These are phyloP conservation scores for Phoenicopterus ruber DNA, from an alignment of 2,113 vertebrate species.

Conservation along the genomic window DNA sequence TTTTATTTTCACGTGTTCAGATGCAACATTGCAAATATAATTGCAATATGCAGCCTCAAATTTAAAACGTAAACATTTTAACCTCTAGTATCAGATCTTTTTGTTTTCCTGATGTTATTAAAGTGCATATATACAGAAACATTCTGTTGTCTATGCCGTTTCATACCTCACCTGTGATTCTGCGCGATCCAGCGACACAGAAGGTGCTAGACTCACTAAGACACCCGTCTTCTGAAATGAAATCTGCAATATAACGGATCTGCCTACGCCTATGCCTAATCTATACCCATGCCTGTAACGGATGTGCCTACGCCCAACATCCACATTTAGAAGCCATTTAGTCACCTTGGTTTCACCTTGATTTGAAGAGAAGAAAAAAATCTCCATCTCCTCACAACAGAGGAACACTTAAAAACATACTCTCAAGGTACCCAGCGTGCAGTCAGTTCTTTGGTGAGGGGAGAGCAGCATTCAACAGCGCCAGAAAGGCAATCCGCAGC, in stretches of 20 bases:
- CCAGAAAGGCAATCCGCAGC: not conserved
- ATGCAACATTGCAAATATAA: not conserved
- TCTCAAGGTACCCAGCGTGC: rapidly evolving
- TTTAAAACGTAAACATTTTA: not conserved
- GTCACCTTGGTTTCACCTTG: not conserved
- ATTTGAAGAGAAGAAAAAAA: not conserved
- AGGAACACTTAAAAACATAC: not conserved
- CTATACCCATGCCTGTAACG: not conserved
- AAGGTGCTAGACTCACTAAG: not conserved
- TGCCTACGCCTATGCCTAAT: not conserved
- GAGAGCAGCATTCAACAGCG: not conserved
- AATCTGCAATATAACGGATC: not conserved
- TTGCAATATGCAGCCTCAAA: not conserved
- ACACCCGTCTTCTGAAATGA: not conserved
- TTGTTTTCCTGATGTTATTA: not conserved
- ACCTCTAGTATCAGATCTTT: not conserved
- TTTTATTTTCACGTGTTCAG: not conserved
- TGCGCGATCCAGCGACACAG: not conserved
- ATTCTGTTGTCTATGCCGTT: not conserved
- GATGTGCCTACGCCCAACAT: not conserved
- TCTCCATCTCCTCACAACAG: not conserved
- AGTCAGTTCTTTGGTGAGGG: not conserved
- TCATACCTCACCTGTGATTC: not conserved
- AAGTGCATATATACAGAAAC: not conserved
- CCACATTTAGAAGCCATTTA: not conserved